Evolutionary conservation across 1,140 invertebrate species (phyloP), one percentile per base, ranked within the genome.

Genomic region (Lerema accius): DNA sequence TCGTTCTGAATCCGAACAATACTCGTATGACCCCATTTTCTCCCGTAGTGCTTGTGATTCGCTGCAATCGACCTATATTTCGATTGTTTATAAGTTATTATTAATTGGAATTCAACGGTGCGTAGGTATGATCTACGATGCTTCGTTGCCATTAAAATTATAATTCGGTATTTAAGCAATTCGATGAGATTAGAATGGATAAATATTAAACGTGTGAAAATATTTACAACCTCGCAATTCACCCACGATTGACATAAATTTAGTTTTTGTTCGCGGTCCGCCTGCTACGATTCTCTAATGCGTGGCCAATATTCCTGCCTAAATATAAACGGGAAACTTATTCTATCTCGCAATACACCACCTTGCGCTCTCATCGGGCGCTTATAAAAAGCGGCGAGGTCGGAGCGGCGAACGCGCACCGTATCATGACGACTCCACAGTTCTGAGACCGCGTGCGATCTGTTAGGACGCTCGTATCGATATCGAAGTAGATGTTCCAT

Each of bases 351-450:
- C 67, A 71, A 74, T 55, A 80, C 69, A 80, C 64, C 76, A 84
- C 81, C 77, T 87, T 82, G 78, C 82, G 81, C 81, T 73, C 83
- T 87, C 83, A 82, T 83, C 80, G 82, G 82, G 56, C 79, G 84
- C 82, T 86, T 89, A 89, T 89, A 90, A 89, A 89, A 86, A 86
- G 84, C 80, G 67, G 67, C 87, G 87, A 90, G 87, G 86, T 89
- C 84, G 79, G 65, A 79, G 61, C 81, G 71, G 72, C 69, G 78
- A 60, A 71, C 78, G 73, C 69, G 39, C 46, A 49, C 23, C 19
- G 19, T 28, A 42, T 19, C 51, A 65, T 53, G 42, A 50, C 82
- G 63, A 63, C 28, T 55, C 19, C 51, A 78, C 87, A 87, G 86
- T 85, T 80, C 76, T 69, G 77, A 67, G 69, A 63, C 75, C 81